phyloP scores from a whole-genome alignment of 2,888 invertebrate genomes.

The Yponomeuta sedellus region DNA sequence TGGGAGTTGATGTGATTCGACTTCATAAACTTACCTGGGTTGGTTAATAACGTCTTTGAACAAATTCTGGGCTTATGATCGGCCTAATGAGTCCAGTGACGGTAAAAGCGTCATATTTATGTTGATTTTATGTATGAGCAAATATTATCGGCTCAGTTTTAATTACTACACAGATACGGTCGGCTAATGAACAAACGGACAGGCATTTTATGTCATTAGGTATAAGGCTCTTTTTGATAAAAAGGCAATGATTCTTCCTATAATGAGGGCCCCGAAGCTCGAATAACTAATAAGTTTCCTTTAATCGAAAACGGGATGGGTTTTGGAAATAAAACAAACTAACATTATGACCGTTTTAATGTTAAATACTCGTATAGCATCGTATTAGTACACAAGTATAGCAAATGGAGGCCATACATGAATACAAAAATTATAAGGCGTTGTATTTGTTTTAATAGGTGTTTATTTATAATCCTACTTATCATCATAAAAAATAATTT shows the following conservation, averaged over 20 bases:
- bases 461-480: too few relatives aligned
- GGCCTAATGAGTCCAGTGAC: slow-evolving; percentile 26
- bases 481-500: too few relatives aligned
- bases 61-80: slow-evolving; percentile 8
- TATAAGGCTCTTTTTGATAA: slow-evolving; percentile 27
- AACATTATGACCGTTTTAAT: background rate
- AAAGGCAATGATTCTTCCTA: slow-evolving; percentile 24
- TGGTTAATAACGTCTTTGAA: background rate
- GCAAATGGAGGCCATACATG: too few relatives aligned
- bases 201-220: slow-evolving; percentile 26
- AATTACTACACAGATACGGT: slow-evolving; percentile 41
- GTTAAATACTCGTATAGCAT: too few relatives aligned
- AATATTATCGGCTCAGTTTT: slow-evolving; percentile 50
- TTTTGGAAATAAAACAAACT: background rate
- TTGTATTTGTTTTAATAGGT: too few relatives aligned
- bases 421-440: too few relatives aligned
- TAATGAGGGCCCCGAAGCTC: slow-evolving; percentile 18
- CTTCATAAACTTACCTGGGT: background rate
- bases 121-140: slow-evolving; percentile 56
- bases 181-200: slow-evolving; percentile 36
- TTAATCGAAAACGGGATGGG: background rate
- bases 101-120: slow-evolving; percentile 46
- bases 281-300: background rate
- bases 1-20: background rate
- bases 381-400: too few relatives aligned